phyloP scores from a whole-genome alignment of 2,797 vertebrate genomes.

The Myotis myotis region DNA sequence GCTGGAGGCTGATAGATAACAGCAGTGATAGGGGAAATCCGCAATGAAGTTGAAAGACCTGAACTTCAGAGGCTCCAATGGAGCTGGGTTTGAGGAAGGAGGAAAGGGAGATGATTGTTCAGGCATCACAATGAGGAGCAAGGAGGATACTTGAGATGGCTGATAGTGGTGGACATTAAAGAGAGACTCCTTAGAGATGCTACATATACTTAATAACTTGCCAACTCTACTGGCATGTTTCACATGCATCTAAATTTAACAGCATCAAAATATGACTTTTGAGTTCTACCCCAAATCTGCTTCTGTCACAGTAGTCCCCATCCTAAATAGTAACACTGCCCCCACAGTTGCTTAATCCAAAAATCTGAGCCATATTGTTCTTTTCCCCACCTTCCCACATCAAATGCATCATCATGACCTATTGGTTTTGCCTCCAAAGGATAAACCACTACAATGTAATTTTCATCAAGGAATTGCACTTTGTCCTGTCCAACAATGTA shows the following conservation, averaged over 20 bases:
- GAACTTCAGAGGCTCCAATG: not conserved
- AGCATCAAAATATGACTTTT: not conserved
- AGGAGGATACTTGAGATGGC: not conserved
- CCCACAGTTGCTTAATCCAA: not conserved
- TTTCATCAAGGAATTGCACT: not conserved
- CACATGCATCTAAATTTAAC: not conserved
- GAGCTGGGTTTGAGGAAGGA: not conserved
- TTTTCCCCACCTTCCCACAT: not conserved
- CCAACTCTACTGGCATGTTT: not conserved
- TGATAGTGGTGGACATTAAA: not conserved
- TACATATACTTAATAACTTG: not conserved
- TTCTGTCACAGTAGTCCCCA: not conserved
- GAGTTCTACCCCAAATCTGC: not conserved
- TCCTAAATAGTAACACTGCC: not conserved
- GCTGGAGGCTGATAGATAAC: not conserved
- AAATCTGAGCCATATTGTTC: not conserved
- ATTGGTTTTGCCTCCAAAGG: not conserved
- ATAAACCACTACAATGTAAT: slow-evolving; percentile 28
- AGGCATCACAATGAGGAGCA: not conserved
- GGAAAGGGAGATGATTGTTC: not conserved
- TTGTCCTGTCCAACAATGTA: not conserved
- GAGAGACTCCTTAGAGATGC: not conserved
- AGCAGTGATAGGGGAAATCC: not conserved
- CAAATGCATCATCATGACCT: not conserved
- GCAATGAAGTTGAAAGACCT: not conserved